These are phyloP conservation scores for Zaprionus kolodkinae DNA, from an alignment of 1,140 invertebrate genomes.

Conservation along the genomic window DNA sequence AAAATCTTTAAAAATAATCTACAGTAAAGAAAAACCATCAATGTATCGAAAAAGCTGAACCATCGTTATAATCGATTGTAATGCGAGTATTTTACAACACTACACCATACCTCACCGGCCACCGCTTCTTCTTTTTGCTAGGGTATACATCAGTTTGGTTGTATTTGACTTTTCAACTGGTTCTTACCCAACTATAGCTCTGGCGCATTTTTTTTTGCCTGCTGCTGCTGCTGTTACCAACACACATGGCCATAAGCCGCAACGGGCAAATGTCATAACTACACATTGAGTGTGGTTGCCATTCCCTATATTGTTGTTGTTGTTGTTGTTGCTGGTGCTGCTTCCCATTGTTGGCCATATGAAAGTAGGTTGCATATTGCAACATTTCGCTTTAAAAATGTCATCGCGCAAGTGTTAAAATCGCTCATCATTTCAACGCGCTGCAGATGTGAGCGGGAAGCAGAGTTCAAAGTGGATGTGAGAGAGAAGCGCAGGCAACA, in stretches of 20 bases:
- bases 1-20: too few species aligned
- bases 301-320: constrained; percentile 24
- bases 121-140: not conserved
- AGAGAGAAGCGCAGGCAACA: not conserved
- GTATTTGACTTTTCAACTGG: not conserved
- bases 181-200: constrained; percentile 8
- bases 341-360: constrained; percentile 38
- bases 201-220: constrained; percentile 11
- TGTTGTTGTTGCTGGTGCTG: constrained; percentile 24
- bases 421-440: constrained; percentile 73
- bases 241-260: constrained; percentile 56
- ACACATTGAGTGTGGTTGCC: constrained; percentile 48
- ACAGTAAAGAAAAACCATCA: too few species aligned
- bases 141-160: not conserved
- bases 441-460: constrained; percentile 51
- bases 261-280: constrained; percentile 69
- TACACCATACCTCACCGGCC: not conserved
- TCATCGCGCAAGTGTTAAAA: constrained; percentile 74
- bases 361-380: constrained; percentile 76
- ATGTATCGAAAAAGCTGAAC: too few species aligned
- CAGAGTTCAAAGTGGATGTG: not conserved
- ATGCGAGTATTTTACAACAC: too few species aligned
- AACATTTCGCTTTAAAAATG: constrained; percentile 74
- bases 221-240: constrained; percentile 28
- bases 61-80: too few species aligned